phyloP scores from a whole-genome alignment of 2,888 invertebrate species.

The Megaustenia siamemsis region DNA sequence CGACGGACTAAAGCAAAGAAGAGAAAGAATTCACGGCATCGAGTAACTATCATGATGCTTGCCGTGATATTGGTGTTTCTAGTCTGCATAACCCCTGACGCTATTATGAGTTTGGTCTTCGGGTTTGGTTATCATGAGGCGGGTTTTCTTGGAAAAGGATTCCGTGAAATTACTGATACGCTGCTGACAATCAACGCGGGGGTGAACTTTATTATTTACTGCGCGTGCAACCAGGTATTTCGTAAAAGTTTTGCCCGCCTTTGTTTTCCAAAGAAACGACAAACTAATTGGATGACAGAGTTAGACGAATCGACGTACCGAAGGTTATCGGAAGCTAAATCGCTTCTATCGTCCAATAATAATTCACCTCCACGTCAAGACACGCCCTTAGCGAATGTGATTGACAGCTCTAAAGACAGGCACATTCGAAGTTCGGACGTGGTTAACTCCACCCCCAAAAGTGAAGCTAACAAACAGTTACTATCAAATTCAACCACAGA shows the following conservation, averaged over 20 bases:
- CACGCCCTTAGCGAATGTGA: background rate
- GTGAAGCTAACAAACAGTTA: background rate
- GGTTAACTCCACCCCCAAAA: background rate
- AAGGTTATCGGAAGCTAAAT: slow-evolving; percentile 57
- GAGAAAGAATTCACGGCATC: slow-evolving; percentile 64
- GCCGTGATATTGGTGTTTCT: slow-evolving; percentile 78
- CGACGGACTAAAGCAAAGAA: slow-evolving; percentile 68
- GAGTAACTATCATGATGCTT: slow-evolving; percentile 73
- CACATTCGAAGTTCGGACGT: background rate
- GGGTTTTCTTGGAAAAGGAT: slow-evolving; percentile 72
- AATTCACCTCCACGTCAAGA: slow-evolving; percentile 44
- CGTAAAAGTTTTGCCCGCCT: slow-evolving; percentile 68
- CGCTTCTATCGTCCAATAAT: slow-evolving; percentile 32
- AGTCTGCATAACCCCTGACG: slow-evolving; percentile 78
- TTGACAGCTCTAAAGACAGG: background rate
- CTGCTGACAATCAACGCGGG: slow-evolving; percentile 77
- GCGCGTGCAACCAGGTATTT: slow-evolving; percentile 78
- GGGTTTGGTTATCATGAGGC: slow-evolving; percentile 78
- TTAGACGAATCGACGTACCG: slow-evolving; percentile 64
- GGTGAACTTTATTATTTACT: slow-evolving; percentile 77
- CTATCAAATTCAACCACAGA: background rate
- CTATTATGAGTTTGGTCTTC: slow-evolving; percentile 78
- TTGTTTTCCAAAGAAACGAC: slow-evolving; percentile 58
- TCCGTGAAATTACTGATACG: slow-evolving; percentile 78
- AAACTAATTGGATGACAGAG: slow-evolving; percentile 56